These are phyloP conservation scores for Caenorhabditis zanzibari DNA, from an alignment of 2,888 invertebrate species.

Conservation along the genomic window DNA sequence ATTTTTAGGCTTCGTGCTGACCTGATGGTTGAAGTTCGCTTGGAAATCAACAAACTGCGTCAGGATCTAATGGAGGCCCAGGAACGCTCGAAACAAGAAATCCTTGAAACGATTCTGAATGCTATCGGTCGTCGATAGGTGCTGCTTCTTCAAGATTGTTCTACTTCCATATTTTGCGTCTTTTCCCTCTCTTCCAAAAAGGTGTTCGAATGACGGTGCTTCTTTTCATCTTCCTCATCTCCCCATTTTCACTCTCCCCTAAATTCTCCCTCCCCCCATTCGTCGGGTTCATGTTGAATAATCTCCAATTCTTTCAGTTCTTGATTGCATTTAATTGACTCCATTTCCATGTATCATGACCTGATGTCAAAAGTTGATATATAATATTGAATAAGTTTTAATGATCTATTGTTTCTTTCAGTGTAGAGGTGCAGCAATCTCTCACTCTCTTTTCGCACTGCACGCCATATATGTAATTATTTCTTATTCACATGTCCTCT, in stretches of 20 bases:
- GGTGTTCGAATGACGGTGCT: conserved; percentile 58
- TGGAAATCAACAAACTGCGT: conserved; percentile 73
- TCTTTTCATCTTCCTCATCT: conserved; percentile 3
- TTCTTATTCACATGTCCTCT: neutral
- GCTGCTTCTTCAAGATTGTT: neutral
- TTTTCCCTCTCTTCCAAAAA: conserved; percentile 8
- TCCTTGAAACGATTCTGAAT: conserved; percentile 33
- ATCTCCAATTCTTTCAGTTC: conserved; percentile 9
- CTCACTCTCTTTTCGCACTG: conserved; percentile 17
- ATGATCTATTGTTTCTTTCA: neutral
- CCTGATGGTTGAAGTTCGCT: conserved; percentile 72
- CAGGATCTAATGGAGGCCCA: conserved; percentile 69
- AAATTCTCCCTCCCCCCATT: conserved; percentile 2
- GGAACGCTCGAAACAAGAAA: conserved; percentile 25
- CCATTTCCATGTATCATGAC: conserved; percentile 12
- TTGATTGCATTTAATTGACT: conserved; percentile 11
- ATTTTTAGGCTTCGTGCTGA: conserved; percentile 73
- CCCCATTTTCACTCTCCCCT: conserved; percentile 6
- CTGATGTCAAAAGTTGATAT: neutral
- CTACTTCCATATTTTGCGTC: neutral
- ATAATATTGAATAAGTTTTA: conserved; percentile 1
- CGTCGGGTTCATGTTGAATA: neutral
- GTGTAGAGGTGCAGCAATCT: neutral
- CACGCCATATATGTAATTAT: conserved; percentile 47
- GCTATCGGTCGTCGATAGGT: conserved; percentile 47